Conservation (phyloP, 2,888 invertebrate genomes). For the Dynastes maya region DNA sequence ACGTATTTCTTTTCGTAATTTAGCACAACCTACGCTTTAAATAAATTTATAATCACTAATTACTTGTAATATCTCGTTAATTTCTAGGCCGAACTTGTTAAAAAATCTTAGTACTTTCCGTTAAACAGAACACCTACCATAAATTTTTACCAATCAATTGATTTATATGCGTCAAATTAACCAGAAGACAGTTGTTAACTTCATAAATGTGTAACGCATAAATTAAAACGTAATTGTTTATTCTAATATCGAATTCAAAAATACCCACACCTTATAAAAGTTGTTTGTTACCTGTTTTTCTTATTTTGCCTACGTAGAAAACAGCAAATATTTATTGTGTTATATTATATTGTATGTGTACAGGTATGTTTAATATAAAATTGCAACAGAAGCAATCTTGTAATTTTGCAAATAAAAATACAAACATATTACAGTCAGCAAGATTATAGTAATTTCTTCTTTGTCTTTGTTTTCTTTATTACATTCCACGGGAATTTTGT, state of each 20-base stretch:
- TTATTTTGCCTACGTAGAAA: slow-evolving; percentile 26
- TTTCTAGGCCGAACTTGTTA: background rate
- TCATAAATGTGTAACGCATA: background rate
- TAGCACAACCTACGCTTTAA: background rate
- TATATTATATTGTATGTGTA: background rate
- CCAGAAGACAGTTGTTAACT: background rate
- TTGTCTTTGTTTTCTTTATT: too few relatives aligned
- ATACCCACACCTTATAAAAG: slow-evolving; percentile 34
- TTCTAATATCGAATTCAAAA: slow-evolving; percentile 23
- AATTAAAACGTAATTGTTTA: slow-evolving; percentile 34
- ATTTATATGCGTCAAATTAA: background rate
- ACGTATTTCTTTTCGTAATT: too few relatives aligned
- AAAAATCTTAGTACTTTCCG: background rate
- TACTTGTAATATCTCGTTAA: background rate
- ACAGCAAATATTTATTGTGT: slow-evolving; percentile 17
- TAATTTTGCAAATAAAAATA: slow-evolving; percentile 5
- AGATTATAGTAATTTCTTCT: too few relatives aligned
- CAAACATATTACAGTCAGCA: too few relatives aligned
- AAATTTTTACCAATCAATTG: background rate
- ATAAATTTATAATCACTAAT: background rate
- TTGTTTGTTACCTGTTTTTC: slow-evolving; percentile 20
- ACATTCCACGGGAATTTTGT: too few relatives aligned
- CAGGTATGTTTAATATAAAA: slow-evolving; percentile 1
- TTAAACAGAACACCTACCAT: background rate
- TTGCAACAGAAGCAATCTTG: slow-evolving; percentile 15